Base-by-base conservation (phyloP, 2,797 vertebrate species). In the Megalops cyprinoides region DNA sequence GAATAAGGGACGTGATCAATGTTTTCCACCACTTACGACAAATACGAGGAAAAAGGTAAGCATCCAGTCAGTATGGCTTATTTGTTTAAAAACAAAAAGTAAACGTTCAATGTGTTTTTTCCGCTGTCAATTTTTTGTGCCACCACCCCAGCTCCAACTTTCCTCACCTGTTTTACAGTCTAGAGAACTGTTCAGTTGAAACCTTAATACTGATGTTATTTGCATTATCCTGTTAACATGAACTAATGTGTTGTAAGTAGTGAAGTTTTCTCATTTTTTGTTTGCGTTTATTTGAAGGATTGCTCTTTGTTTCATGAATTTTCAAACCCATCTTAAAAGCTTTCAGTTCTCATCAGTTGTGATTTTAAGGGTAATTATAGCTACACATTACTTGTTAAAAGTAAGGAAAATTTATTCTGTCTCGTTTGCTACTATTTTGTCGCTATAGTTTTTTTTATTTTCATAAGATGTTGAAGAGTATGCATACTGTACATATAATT, bases 1-100 rank as follows among this genome's bases (percentile, higher is more conserved):
- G 98, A 80, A 97, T 99, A 95, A 93, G 98, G 91, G 98, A 99
- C 15, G 98, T 99, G 91, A 99, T 99, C 91, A 99, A 99, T 28
- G 97, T 99, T 83, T 99, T 99, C 85, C 97, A 99, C 71, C 95
- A 99, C 5, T 91, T 99, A 44, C 94, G 96, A 55, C 98, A 99
- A 93, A 91, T 97, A 9, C 94, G 97, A 95, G 96, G 93, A 82
- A 99, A 99, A 96, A 98, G 96, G 98, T 99, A 97, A 97, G 97
- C 89, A 86, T 76, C 51, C n/a, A 3, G 34, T 28, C 20, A 25
- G 80, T 6, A 2, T 65, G 4, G 18, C 75, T 60, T 37, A 15
- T 86, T 79, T 53, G 67, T 79, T 18, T 10, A 55, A 7, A 62
- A 58, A 44, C 25, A 69, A 34, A 58, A n/a, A n/a, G n/a, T 65